These are phyloP conservation scores for Heterohyrax brucei DNA, from an alignment of 2,797 vertebrate genomes.

Conservation along the genomic window DNA sequence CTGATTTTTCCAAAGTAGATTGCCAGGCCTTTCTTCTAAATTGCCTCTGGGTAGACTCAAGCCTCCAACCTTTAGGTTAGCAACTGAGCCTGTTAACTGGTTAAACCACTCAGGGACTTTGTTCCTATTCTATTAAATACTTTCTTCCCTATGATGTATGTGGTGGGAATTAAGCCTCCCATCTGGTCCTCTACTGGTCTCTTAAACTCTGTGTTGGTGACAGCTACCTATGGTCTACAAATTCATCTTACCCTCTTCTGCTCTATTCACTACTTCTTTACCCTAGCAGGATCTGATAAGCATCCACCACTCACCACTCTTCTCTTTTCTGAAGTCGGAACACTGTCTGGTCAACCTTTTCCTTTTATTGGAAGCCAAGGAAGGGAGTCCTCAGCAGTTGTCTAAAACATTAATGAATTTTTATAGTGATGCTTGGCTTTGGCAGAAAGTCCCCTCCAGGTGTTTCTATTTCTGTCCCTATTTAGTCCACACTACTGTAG, in stretches of 20 bases:
- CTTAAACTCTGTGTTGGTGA: background rate
- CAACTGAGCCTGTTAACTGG: background rate
- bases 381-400: background rate
- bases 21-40: background rate
- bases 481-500: background rate
- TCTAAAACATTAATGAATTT: background rate
- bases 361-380: background rate
- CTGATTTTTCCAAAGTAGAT: background rate
- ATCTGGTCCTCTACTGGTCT: background rate
- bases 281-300: background rate
- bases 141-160: background rate
- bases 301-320: background rate
- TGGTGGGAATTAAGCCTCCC: background rate
- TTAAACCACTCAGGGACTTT: background rate
- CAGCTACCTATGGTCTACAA: background rate
- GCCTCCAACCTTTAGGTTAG: background rate
- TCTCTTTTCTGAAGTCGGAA: slow-evolving; percentile 18
- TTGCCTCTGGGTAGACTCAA: background rate
- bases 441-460: background rate
- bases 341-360: background rate
- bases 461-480: background rate
- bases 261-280: background rate
- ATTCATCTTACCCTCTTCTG: background rate
- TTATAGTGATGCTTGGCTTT: background rate
- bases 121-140: background rate